phyloP scores from a whole-genome alignment of 2,113 vertebrate genomes.

The Sciurus niger region DNA sequence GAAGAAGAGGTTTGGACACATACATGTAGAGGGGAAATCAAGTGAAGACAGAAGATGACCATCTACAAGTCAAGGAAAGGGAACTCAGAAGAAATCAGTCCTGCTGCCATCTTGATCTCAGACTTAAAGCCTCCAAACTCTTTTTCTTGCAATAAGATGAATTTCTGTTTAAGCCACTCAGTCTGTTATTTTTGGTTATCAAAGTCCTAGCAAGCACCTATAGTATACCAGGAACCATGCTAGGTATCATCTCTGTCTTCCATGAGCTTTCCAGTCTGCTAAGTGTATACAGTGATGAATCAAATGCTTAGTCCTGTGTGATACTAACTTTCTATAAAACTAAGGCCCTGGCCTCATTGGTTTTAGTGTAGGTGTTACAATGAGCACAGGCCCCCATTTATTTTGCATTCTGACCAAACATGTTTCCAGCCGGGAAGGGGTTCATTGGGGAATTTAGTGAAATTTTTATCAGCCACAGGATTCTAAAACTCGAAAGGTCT shows the following conservation, averaged over 20 bases:
- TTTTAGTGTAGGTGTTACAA: neutral
- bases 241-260: neutral
- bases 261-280: neutral
- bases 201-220: neutral
- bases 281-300: neutral
- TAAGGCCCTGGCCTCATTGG: neutral
- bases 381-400: neutral
- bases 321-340: neutral
- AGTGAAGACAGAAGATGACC: neutral
- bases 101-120: neutral
- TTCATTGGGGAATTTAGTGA: neutral
- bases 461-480: neutral
- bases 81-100: neutral
- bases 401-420: slow-evolving; percentile 45
- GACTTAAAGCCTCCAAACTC: neutral
- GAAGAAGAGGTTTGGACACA: neutral
- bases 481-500: neutral
- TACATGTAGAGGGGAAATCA: neutral
- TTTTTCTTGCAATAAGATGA: slow-evolving; percentile 10
- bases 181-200: neutral
- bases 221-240: neutral
- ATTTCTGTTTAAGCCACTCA: neutral
- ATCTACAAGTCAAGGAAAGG: neutral
- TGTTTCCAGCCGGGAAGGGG: neutral
- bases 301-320: neutral